Percentiles rank a stretch among this genome's conserved stretches.
Evolutionary conservation across 2,888 invertebrate species (phyloP).

Genomic region (Limnephilus rhombicus): DNA sequence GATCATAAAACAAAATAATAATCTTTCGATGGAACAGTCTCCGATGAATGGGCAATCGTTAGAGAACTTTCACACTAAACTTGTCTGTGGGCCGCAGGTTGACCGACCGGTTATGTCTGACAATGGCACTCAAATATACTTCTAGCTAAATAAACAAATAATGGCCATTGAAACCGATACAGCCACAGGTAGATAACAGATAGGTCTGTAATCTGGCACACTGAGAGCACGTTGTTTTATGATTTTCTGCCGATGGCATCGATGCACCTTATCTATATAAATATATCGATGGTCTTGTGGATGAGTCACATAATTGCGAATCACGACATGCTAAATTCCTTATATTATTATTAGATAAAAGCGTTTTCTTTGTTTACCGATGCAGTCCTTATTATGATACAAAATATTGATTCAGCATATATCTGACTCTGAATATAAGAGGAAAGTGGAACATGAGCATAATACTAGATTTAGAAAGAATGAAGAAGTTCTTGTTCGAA

Average conservation of each 20-base stretch:
- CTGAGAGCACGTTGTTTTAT: background rate
- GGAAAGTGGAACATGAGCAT: too few relatives aligned
- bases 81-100: background rate
- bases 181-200: background rate
- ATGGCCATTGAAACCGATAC: slow-evolving; percentile 1
- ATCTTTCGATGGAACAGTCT: background rate
- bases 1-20: background rate
- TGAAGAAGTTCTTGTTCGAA: too few relatives aligned
- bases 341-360: background rate
- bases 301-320: background rate
- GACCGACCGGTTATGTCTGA: background rate
- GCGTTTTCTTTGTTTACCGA: too few relatives aligned
- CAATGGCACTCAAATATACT: background rate
- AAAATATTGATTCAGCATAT: too few relatives aligned
- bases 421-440: too few relatives aligned
- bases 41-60: background rate
- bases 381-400: too few relatives aligned
- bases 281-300: background rate
- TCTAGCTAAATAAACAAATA: background rate
- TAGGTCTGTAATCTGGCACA: background rate
- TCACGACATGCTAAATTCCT: background rate
- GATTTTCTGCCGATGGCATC: background rate
- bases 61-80: background rate
- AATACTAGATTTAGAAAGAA: too few relatives aligned
- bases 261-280: background rate